Evolutionary conservation across 2,888 invertebrate genomes (phyloP).

Genomic region (Argyresthia albistria): DNA sequence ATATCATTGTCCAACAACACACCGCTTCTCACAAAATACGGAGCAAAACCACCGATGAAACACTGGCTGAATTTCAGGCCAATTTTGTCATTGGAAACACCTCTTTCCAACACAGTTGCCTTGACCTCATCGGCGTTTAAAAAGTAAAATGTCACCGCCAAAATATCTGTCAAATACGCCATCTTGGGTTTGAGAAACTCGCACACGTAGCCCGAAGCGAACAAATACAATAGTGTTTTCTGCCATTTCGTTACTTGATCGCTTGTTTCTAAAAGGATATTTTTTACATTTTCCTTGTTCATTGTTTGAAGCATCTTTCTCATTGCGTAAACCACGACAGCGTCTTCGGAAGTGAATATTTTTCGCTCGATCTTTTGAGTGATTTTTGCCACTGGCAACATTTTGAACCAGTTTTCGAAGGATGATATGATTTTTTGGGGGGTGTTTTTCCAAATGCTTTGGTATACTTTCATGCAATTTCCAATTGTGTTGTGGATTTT

Average conservation of each 20-base stretch:
- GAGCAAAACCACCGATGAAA: conserved; percentile 23
- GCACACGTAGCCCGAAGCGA: conserved; percentile 4
- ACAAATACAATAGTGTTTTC: background rate
- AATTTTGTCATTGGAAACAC: conserved; percentile 15
- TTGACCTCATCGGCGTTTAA: conserved; percentile 16
- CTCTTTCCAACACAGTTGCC: conserved; percentile 16
- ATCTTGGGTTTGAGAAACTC: conserved; percentile 11
- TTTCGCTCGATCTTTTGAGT: conserved; percentile 19
- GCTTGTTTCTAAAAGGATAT: background rate
- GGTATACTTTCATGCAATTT: conserved; percentile 15
- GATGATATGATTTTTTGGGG: conserved; percentile 9
- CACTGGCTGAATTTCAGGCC: conserved; percentile 18
- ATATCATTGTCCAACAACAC: conserved; percentile 18
- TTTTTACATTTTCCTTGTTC: background rate
- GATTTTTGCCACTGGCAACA: conserved; percentile 18
- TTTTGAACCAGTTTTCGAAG: conserved; percentile 16
- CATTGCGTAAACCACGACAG: conserved; percentile 13
- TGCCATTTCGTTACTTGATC: conserved; percentile 8
- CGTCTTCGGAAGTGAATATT: conserved; percentile 13
- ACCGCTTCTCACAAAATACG: conserved; percentile 19
- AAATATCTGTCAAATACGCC: conserved; percentile 21
- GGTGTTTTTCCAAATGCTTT: conserved; percentile 7
- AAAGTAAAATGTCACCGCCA: conserved; percentile 23
- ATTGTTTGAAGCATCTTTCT: conserved; percentile 17
- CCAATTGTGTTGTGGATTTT: background rate